Evolutionary conservation across 30 jellyfish, hydroid and myxozoan species (phyloP).

Genomic region (Calvadosia cruxmelitensis): DNA sequence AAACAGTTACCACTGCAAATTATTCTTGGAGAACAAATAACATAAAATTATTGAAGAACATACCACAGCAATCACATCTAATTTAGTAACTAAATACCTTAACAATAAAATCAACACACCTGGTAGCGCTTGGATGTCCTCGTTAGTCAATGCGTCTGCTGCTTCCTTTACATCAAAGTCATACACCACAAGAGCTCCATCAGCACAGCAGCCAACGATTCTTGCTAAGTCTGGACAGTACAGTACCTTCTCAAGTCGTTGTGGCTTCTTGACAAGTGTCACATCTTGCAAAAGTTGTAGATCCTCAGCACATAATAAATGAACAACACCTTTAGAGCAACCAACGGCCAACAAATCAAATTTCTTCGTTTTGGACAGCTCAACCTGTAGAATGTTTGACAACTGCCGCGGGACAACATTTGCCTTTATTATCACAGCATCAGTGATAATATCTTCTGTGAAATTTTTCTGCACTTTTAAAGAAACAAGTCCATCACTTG

Average conservation of each 20-base stretch:
- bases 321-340: background rate
- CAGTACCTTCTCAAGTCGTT: constrained; percentile 3
- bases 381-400: background rate
- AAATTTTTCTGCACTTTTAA: too few relatives aligned
- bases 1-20: too few relatives aligned
- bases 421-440: background rate
- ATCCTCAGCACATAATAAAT: background rate
- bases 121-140: background rate
- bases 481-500: background rate
- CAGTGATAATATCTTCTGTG: background rate
- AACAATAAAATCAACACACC: too few relatives aligned
- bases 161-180: constrained; percentile 19
- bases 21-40: too few relatives aligned
- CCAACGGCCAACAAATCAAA: background rate
- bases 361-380: background rate
- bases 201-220: constrained; percentile 33
- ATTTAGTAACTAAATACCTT: too few relatives aligned
- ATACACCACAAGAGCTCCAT: constrained; percentile 34
- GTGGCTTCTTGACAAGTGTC: background rate
- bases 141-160: background rate
- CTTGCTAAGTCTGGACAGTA: constrained; percentile 28
- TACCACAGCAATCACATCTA: too few relatives aligned
- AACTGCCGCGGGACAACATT: background rate
- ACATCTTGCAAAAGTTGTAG: background rate
- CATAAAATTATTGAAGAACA: too few relatives aligned